Conservation (phyloP, 2,113 vertebrate genomes). For the Macaca mulatta region DNA sequence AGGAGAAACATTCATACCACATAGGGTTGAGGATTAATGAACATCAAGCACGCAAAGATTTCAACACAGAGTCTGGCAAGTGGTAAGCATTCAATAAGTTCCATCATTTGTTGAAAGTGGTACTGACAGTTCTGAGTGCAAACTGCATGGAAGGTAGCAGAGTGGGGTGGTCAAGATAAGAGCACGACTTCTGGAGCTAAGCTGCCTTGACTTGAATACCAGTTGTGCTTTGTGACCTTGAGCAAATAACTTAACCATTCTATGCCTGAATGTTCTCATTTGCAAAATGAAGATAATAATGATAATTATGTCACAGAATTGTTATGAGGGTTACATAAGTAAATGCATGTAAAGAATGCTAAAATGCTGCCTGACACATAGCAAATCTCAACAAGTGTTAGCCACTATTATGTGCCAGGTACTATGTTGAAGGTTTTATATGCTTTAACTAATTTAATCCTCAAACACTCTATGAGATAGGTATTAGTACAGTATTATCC, state of each 20-base stretch:
- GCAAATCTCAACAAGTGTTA: background rate
- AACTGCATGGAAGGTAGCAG: background rate
- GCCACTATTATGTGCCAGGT: background rate
- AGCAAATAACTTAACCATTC: background rate
- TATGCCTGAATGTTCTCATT: background rate
- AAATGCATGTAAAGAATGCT: background rate
- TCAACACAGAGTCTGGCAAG: background rate
- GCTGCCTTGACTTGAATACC: background rate
- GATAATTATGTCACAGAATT: background rate
- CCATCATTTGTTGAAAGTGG: background rate
- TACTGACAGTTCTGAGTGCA: background rate
- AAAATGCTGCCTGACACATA: background rate
- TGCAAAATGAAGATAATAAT: background rate
- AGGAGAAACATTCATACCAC: background rate
- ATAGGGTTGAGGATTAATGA: background rate
- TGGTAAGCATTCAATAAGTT: background rate
- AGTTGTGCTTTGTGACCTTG: conserved; percentile 21
- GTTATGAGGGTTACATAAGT: background rate
- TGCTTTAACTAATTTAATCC: background rate
- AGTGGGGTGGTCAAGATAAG: background rate
- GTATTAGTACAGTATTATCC: background rate
- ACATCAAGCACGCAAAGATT: background rate
- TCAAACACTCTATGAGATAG: background rate
- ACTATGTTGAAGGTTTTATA: background rate
- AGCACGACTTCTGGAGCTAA: background rate